Evolutionary conservation across 1,140 invertebrate genomes (phyloP).

Genomic region (Drepana arcuata): DNA sequence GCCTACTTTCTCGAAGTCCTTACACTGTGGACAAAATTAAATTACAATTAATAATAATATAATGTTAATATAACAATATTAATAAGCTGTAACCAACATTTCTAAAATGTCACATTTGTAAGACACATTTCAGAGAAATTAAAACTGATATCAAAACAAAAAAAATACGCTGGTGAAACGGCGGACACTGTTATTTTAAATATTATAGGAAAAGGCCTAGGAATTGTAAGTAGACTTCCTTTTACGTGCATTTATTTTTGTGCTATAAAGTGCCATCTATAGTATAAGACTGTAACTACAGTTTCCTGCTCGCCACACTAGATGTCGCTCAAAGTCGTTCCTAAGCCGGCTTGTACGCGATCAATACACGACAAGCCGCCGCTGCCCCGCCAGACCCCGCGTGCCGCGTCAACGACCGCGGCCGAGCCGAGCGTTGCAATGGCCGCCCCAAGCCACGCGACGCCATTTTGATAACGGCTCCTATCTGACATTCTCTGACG

Average conservation of each 20-base stretch:
- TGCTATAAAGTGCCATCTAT: constrained; percentile 32
- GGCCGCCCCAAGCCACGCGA: constrained; percentile 19
- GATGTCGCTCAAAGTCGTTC: constrained; percentile 34
- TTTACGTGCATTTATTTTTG: constrained; percentile 2
- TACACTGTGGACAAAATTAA: constrained; percentile 75
- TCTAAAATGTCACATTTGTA: neutral
- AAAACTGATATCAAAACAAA: neutral
- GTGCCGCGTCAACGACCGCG: constrained; percentile 29
- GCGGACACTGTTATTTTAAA: no score
- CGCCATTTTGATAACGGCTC: constrained; percentile 66
- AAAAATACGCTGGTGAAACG: no score
- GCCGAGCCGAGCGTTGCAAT: constrained; percentile 34
- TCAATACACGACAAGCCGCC: constrained; percentile 31
- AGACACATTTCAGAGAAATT: neutral
- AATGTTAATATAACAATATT: neutral
- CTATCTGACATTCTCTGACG: constrained; percentile 24
- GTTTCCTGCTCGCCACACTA: constrained; percentile 11
- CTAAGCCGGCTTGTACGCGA: constrained; percentile 10
- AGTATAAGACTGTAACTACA: neutral
- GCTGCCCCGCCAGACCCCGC: no score
- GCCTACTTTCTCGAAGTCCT: constrained; percentile 83
- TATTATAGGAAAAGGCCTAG: neutral
- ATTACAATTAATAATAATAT: constrained; percentile 8
- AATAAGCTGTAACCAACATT: neutral
- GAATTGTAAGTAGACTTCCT: neutral